Evolutionary conservation across 2,113 vertebrate genomes (phyloP).

Genomic region (Chaenogobius annularis): DNA sequence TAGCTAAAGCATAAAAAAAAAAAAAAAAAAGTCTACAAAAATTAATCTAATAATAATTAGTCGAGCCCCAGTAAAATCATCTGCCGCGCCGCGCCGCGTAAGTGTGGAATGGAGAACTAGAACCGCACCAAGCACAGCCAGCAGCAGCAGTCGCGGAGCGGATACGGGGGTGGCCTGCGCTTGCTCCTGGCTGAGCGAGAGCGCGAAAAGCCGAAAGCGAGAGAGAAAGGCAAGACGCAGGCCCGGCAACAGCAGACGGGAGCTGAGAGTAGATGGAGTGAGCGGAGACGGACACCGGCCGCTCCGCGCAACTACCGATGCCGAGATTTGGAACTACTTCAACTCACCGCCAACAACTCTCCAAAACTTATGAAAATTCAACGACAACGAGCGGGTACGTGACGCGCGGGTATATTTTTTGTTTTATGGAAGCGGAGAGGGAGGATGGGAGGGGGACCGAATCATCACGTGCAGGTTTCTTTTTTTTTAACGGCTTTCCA

Average conservation of each 20-base stretch:
- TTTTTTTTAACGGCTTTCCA: not conserved
- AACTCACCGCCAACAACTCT: conserved; percentile 71
- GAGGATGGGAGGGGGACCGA: too few species aligned
- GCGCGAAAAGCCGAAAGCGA: conserved; percentile 38
- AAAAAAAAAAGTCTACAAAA: too few species aligned
- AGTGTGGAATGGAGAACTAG: conserved; percentile 75
- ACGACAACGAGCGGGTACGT: conserved; percentile 65
- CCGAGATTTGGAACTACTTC: conserved; percentile 61
- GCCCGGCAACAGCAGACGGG: not conserved
- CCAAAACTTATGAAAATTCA: conserved; percentile 60
- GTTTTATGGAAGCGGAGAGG: too few species aligned
- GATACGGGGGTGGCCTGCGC: conserved; percentile 59
- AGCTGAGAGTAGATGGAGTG: conserved; percentile 35
- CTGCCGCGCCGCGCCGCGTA: conserved; percentile 43
- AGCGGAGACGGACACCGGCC: conserved; percentile 30
- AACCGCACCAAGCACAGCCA: too few species aligned
- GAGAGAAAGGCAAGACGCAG: conserved; percentile 40
- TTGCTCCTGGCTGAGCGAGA: conserved; percentile 30
- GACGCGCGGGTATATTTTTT: conserved; percentile 4
- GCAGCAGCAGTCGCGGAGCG: too few species aligned
- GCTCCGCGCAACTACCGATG: conserved; percentile 69
- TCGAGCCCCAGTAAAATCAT: not conserved
- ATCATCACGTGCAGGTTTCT: too few species aligned
- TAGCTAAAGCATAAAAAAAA: too few species aligned
- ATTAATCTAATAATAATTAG: too few species aligned